phyloP scores from a whole-genome alignment of 1,140 invertebrate species.

The Apis florea region DNA sequence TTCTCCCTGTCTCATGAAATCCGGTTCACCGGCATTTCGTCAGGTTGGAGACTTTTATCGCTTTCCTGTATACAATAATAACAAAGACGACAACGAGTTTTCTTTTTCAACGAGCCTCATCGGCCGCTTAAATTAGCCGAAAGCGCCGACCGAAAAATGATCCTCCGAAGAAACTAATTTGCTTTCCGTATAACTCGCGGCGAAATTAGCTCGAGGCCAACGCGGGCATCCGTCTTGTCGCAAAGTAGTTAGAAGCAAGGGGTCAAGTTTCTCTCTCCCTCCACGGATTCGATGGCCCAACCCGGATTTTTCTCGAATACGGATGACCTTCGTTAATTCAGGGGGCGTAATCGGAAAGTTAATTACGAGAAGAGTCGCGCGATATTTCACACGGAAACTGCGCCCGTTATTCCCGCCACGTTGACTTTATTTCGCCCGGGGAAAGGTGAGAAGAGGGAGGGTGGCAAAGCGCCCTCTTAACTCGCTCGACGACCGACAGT shows the following conservation, averaged over 20 bases:
- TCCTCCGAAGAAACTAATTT: background rate
- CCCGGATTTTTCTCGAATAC: slow-evolving; percentile 31
- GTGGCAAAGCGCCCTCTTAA: no score
- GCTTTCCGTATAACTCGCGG: background rate
- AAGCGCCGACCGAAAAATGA: background rate
- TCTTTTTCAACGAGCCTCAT: no score
- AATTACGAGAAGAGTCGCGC: slow-evolving; percentile 19
- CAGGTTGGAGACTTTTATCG: background rate
- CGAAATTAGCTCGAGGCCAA: background rate
- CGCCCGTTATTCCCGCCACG: slow-evolving; percentile 24
- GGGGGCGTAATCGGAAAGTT: slow-evolving; percentile 31
- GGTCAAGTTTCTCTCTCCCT: background rate
- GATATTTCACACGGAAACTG: slow-evolving; percentile 19
- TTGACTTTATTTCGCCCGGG: slow-evolving; percentile 13
- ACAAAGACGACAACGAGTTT: no score
- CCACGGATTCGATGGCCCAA: background rate
- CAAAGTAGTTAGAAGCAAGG: no score
- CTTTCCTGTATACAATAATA: background rate
- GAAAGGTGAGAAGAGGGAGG: background rate
- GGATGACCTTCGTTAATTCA: slow-evolving; percentile 30
- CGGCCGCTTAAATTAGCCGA: no score
- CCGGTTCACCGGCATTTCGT: background rate
- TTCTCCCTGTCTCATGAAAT: background rate
- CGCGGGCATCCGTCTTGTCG: background rate
- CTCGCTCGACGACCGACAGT: background rate